A percentile compares a stretch with the other conserved stretches of the same genome.
Evolutionary conservation across 1,140 invertebrate species (phyloP).

Genomic region (Rhagoletis pomonella): DNA sequence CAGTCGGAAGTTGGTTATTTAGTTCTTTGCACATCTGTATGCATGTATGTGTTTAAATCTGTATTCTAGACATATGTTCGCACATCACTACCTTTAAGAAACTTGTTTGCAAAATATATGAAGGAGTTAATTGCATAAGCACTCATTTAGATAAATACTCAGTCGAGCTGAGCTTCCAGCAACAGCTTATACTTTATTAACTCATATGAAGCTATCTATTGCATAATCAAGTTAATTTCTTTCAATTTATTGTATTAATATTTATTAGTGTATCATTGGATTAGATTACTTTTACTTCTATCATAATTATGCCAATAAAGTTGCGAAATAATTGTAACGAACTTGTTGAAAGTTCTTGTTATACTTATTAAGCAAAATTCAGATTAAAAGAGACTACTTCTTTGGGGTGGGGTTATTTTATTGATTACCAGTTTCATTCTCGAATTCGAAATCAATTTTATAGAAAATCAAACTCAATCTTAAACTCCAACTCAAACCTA

Average conservation of each 20-base stretch:
- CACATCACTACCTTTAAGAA: too few relatives aligned
- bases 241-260: conserved; percentile 4
- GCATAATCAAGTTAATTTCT: background rate
- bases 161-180: too few relatives aligned
- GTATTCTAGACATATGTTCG: too few relatives aligned
- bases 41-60: too few relatives aligned
- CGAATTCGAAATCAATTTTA: background rate
- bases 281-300: background rate
- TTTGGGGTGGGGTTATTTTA: too few relatives aligned
- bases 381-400: too few relatives aligned
- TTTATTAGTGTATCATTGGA: too few relatives aligned
- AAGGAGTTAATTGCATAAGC: too few relatives aligned
- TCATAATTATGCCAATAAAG: conserved; percentile 2
- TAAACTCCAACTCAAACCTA: background rate
- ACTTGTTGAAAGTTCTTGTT: background rate
- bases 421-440: background rate
- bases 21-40: too few relatives aligned
- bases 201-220: background rate
- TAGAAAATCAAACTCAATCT: background rate
- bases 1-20: background rate
- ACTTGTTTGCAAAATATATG: too few relatives aligned
- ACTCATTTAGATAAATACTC: too few relatives aligned
- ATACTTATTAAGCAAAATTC: too few relatives aligned
- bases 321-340: background rate
- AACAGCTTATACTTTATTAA: background rate